Base-by-base conservation (phyloP, 1,140 invertebrate species). In the Hyposmocoma kahamanoa region DNA sequence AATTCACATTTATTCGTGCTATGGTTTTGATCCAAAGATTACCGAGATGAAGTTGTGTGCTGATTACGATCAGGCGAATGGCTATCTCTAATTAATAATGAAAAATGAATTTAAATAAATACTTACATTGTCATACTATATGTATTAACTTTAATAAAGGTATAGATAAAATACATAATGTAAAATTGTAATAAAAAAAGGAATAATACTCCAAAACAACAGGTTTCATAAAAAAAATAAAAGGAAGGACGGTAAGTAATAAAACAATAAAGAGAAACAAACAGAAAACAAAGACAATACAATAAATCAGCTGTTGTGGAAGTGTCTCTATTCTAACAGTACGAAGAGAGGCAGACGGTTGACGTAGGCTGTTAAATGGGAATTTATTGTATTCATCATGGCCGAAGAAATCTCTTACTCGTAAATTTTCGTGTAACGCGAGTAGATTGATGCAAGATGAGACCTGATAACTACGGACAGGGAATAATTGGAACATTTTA, bases 361-460 rank as follows among this genome's bases (percentile, higher is more conserved):
- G 18, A 3, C 1, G n/a, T 2, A 53, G 62, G 58, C 68, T 71
- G 69, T 78, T 78, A 80, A 73, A 62, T 50, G 48, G 53, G 51
- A 78, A 82, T 82, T 82, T 82, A 82, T 78, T 62, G 64, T 76
- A n/a, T n/a, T 70, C 67, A 79, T 78, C 73, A 79, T 54, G 61
- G 30, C 49, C 65, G 50, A 59, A 60, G 59, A 56, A 72, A 59
- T 61, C 59, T 70, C 64, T 70, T 70, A 68, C 62, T 78, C 72
- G 67, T 80, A 80, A 77, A 75, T 81, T 74, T 66, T 69, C 67
- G 59, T 75, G 67, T 76, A 78, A 77, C 70, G 69, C 66, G 71
- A 78, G 68, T 72, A 61, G 62, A 74, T 36, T 71, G 64, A 67
- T 67, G 51, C 59, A 69, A 74, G 72, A 78, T 74, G 60, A 54